Percentiles rank a stretch among this genome's conserved stretches.
Conservation (phyloP, 2,113 vertebrate genomes). For the Apeltes quadracus region DNA sequence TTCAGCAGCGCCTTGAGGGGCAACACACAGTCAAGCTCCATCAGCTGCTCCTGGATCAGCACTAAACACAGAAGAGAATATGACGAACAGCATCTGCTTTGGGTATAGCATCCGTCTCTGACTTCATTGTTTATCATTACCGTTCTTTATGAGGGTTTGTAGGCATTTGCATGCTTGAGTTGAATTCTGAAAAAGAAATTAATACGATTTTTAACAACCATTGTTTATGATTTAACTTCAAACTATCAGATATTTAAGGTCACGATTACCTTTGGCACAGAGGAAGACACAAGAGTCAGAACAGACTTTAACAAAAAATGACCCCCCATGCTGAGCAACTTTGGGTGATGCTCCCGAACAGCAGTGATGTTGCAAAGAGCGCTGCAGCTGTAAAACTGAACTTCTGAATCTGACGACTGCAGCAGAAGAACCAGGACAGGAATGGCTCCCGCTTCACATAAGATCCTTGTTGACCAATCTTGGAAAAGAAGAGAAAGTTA, state of each 20-base stretch:
- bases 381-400: conserved; percentile 86
- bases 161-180: conserved; percentile 85
- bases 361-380: conserved; percentile 83
- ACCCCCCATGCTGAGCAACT: conserved; percentile 72
- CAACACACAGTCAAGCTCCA: conserved; percentile 74
- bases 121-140: conserved; percentile 64
- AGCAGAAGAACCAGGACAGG: conserved; percentile 80
- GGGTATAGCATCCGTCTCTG: background rate
- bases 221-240: background rate
- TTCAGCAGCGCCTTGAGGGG: conserved; percentile 76
- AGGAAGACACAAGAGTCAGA: conserved; percentile 80
- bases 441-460: conserved; percentile 81
- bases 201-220: background rate
- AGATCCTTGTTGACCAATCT: conserved; percentile 77
- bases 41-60: conserved; percentile 73
- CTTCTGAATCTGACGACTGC: conserved; percentile 82
- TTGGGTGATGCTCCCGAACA: conserved; percentile 68
- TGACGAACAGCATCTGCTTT: background rate
- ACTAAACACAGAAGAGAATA: conserved; percentile 53
- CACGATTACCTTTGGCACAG: conserved; percentile 79
- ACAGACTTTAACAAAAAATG: conserved; percentile 77
- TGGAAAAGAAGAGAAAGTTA: background rate
- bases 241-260: background rate
- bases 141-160: conserved; percentile 78
- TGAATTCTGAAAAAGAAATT: conserved; percentile 76